phyloP scores from a whole-genome alignment of 2,797 vertebrate species.

The Xiphophorus birchmanni region DNA sequence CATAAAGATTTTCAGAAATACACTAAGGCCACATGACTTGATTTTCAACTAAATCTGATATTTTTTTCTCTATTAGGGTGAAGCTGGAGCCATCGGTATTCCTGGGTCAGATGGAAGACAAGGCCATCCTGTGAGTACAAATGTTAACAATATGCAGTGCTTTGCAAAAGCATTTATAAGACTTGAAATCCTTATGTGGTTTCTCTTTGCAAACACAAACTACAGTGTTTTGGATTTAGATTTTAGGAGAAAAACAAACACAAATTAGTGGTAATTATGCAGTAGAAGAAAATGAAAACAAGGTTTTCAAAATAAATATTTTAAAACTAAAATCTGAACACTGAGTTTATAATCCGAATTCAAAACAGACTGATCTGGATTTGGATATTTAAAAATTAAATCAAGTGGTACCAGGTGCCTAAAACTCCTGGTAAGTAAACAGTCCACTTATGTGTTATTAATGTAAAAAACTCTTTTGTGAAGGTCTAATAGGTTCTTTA shows the following conservation, averaged over 20 bases:
- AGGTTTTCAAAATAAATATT: background rate
- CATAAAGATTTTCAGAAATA: background rate
- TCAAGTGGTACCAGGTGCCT: background rate
- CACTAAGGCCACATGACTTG: background rate
- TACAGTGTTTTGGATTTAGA: background rate
- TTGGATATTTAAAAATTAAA: background rate
- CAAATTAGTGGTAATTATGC: background rate
- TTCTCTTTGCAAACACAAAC: background rate
- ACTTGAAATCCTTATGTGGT: background rate
- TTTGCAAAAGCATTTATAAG: background rate
- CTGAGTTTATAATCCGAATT: background rate
- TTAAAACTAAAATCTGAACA: background rate
- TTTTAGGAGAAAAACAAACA: background rate
- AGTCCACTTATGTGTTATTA: background rate
- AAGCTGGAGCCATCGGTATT: constrained; percentile 84
- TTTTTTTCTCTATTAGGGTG: constrained; percentile 82
- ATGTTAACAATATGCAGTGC: constrained; percentile 12
- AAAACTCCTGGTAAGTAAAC: background rate
- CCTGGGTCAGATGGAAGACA: constrained; percentile 88
- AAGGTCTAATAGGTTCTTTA: background rate
- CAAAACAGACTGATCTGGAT: background rate
- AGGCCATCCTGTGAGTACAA: constrained; percentile 89
- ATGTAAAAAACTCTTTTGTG: background rate
- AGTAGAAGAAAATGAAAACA: background rate
- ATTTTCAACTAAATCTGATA: background rate